Percentiles rank a stretch among this genome's conserved stretches.
phyloP scores from a whole-genome alignment of 2,888 invertebrate species.

The Nebria brevicollis region DNA sequence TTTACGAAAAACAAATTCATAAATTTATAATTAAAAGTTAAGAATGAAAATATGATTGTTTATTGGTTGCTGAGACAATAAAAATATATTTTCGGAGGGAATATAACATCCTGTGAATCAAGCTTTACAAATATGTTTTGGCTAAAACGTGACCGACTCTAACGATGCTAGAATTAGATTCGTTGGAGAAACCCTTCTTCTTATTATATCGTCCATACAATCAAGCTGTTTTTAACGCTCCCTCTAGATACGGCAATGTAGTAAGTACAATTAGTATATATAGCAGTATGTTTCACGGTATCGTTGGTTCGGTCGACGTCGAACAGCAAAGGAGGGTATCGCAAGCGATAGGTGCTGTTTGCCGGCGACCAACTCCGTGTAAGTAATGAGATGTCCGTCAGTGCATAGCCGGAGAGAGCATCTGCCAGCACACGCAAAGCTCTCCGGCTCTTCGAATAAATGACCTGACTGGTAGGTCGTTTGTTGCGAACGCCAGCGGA shows the following conservation, averaged over 20 bases:
- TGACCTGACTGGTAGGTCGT: slow-evolving; percentile 43
- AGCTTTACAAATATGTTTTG: no score
- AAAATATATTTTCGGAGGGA: no score
- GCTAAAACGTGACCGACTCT: no score
- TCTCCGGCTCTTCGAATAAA: slow-evolving; percentile 34
- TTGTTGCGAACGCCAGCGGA: slow-evolving; percentile 34
- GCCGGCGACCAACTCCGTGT: slow-evolving; percentile 20
- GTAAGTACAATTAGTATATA: not conserved
- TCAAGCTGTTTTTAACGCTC: not conserved
- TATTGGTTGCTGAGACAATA: no score
- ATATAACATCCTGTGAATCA: no score
- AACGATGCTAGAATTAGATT: no score
- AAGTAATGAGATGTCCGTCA: slow-evolving; percentile 47
- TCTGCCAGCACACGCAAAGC: slow-evolving; percentile 42
- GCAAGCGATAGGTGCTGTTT: not conserved
- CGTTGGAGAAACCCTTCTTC: no score
- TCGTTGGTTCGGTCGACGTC: not conserved
- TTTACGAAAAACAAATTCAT: no score
- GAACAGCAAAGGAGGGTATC: not conserved
- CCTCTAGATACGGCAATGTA: not conserved
- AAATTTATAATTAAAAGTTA: no score
- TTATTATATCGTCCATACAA: not conserved
- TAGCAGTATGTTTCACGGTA: not conserved
- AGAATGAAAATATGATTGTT: no score
- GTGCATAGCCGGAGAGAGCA: slow-evolving; percentile 26